Conservation (phyloP, 2,113 vertebrate species). For the Silurus glanis region DNA sequence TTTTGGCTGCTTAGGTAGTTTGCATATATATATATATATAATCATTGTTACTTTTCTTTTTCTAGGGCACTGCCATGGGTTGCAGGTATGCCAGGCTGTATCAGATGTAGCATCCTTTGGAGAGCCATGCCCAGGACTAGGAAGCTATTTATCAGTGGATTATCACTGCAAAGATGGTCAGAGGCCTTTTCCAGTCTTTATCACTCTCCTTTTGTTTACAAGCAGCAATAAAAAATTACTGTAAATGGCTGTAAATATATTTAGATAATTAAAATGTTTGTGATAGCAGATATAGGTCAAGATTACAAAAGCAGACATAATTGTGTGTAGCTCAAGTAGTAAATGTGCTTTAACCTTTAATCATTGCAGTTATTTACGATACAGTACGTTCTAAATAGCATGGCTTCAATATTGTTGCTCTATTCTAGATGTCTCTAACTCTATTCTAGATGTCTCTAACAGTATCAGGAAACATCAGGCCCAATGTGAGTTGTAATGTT, state of each 20-base stretch:
- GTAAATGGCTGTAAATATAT: neutral
- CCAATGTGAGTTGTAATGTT: neutral
- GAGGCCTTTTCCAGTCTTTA: conserved; percentile 50
- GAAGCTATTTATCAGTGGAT: conserved; percentile 86
- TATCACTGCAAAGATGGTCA: conserved; percentile 88
- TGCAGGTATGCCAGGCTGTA: conserved; percentile 84
- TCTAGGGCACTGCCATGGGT: conserved; percentile 84
- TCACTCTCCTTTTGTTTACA: neutral
- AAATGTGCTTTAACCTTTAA: conserved; percentile 14
- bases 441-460: neutral
- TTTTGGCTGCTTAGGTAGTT: neutral
- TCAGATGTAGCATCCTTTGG: conserved; percentile 78
- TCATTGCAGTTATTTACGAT: neutral
- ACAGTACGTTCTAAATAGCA: conserved; percentile 27
- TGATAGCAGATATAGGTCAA: neutral
- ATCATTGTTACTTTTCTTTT: conserved; percentile 26
- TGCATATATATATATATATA: neutral
- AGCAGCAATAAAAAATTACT: conserved; percentile 1
- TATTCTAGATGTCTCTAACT: neutral
- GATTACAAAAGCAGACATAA: neutral
- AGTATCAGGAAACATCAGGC: neutral
- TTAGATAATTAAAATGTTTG: neutral
- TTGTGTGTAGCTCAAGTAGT: neutral
- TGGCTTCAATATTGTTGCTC: neutral
- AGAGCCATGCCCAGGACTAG: conserved; percentile 78